Evolutionary conservation across 2,797 vertebrate species (phyloP).

Genomic region (Sebastes reedi): DNA sequence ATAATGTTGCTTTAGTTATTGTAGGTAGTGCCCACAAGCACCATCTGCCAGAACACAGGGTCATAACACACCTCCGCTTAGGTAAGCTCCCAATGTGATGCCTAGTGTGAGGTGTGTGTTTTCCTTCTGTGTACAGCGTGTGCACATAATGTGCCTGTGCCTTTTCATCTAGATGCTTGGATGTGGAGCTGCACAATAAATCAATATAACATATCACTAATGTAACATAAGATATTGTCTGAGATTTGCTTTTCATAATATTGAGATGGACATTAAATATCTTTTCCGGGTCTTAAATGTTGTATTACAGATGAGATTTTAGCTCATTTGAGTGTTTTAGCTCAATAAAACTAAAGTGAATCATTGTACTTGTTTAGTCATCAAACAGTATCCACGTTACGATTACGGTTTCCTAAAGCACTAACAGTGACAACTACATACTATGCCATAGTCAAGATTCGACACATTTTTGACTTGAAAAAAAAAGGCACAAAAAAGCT

Average conservation of each 20-base stretch:
- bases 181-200: neutral
- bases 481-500: neutral
- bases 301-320: neutral
- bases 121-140: neutral
- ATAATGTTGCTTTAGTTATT: neutral
- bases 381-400: neutral
- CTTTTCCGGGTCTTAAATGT: neutral
- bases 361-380: neutral
- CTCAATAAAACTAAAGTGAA: neutral
- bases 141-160: neutral
- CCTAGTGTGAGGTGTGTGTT: neutral
- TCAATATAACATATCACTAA: neutral
- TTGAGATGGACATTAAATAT: neutral
- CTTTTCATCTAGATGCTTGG: neutral
- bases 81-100: constrained; percentile 34
- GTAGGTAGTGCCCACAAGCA: constrained; percentile 33
- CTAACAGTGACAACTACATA: neutral
- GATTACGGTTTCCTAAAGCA: neutral
- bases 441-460: neutral
- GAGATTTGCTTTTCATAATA: neutral
- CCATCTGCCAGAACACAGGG: constrained; percentile 56
- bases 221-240: neutral
- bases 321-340: neutral
- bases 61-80: constrained; percentile 51
- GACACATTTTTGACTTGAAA: neutral